A percentile compares a stretch with the other conserved stretches of the same genome.
phyloP scores from a whole-genome alignment of 2,797 vertebrate genomes.

The Sebastolobus altivelis region DNA sequence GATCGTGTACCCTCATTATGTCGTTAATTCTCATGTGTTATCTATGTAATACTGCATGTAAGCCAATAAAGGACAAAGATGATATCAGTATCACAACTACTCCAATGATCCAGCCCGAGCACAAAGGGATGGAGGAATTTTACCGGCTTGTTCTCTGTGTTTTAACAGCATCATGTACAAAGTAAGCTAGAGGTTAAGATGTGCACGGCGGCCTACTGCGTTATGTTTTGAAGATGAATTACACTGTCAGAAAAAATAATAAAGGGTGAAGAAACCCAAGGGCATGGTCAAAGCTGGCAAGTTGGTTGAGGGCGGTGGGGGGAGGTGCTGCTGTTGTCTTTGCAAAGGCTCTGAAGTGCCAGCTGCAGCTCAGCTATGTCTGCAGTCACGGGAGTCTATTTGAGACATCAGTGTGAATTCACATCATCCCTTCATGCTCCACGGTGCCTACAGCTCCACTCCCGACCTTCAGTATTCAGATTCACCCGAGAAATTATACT shows the following conservation, averaged over 20 bases:
- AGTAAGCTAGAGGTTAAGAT: slow-evolving; percentile 8
- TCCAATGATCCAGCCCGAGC: background rate
- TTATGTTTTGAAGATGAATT: slow-evolving; percentile 40
- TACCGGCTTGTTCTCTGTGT: background rate
- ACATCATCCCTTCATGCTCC: slow-evolving; percentile 48
- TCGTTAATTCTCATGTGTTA: background rate
- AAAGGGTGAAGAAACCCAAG: slow-evolving; percentile 39
- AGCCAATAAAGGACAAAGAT: background rate
- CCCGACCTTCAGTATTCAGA: slow-evolving; percentile 6
- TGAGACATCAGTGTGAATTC: slow-evolving; percentile 66
- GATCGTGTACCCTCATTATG: background rate
- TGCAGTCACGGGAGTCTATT: slow-evolving; percentile 61
- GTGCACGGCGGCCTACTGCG: background rate
- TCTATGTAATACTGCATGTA: background rate
- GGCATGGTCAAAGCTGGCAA: slow-evolving; percentile 49
- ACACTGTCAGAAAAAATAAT: slow-evolving; percentile 25
- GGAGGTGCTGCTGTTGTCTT: slow-evolving; percentile 39
- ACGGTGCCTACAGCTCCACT: background rate
- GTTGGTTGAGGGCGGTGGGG: slow-evolving; percentile 28
- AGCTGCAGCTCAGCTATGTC: slow-evolving; percentile 40
- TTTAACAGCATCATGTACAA: background rate
- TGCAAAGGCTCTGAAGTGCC: slow-evolving; percentile 31
- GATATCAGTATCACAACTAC: background rate
- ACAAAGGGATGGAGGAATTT: background rate
- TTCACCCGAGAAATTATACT: background rate